Evolutionary conservation across 2,888 invertebrate genomes (phyloP).

Genomic region (Cephus nigrinus): DNA sequence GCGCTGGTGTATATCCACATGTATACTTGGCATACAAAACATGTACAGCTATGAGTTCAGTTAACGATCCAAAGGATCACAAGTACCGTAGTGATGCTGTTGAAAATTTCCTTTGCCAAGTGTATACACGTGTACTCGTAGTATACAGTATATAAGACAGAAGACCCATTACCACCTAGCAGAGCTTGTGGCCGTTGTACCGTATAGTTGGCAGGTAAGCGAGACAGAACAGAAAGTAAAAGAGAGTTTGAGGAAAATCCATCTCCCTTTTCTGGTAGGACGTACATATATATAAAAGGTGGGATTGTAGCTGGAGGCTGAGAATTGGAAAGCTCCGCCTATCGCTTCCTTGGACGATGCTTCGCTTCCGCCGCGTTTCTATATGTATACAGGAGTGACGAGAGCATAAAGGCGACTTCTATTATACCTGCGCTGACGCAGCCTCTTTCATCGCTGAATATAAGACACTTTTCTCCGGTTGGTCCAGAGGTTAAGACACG

Average conservation of each 20-base stretch:
- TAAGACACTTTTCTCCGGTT: neutral
- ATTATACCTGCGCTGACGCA: conserved; percentile 9
- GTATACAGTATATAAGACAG: neutral
- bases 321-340: conserved; percentile 52
- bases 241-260: conserved; percentile 31
- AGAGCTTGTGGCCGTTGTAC: neutral
- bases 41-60: neutral
- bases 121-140: neutral
- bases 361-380: neutral
- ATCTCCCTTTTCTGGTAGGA: conserved; percentile 20
- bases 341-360: conserved; percentile 32
- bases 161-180: neutral
- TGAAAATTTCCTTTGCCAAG: neutral
- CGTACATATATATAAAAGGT: conserved; percentile 39
- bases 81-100: neutral
- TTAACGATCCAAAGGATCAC: neutral
- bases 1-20: neutral
- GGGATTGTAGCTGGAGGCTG: conserved; percentile 51
- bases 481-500: neutral
- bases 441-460: neutral
- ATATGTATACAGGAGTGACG: neutral
- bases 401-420: conserved; percentile 5
- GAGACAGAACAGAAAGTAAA: neutral
- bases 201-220: neutral
- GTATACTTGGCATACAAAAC: neutral